Evolutionary conservation across 2,888 invertebrate species (phyloP).

Genomic region (Exephanes ischioxanthus): DNA sequence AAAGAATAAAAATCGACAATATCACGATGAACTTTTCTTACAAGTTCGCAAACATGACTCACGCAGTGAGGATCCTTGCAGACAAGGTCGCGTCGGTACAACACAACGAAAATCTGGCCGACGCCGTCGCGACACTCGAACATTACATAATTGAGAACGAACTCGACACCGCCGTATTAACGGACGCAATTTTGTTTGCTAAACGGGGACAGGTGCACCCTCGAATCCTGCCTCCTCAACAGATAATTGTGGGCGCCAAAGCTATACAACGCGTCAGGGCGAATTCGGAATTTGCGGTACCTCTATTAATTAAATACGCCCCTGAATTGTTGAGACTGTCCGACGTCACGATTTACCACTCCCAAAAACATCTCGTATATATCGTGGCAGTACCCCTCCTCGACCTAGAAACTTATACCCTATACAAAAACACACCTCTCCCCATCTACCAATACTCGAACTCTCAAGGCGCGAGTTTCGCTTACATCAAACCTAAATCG

Average conservation of each 20-base stretch:
- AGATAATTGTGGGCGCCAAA: neutral
- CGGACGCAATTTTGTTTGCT: constrained; percentile 1
- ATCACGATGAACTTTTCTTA: neutral
- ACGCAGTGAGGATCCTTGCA: neutral
- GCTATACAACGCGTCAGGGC: constrained; percentile 9
- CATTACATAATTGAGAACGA: neutral
- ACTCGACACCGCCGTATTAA: constrained; percentile 15
- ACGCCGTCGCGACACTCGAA: neutral
- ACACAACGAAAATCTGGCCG: neutral
- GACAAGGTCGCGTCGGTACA: neutral
- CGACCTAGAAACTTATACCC: no score
- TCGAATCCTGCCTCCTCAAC: neutral
- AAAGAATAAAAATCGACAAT: neutral
- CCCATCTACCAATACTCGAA: no score
- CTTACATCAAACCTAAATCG: no score
- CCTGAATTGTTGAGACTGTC: no score
- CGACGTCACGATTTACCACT: no score
- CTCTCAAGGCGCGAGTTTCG: no score
- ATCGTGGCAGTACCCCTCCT: no score
- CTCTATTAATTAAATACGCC: no score
- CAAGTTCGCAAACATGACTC: neutral
- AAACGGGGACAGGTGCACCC: constrained; percentile 28
- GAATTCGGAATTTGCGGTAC: constrained; percentile 1
- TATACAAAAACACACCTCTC: no score
- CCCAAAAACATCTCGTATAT: no score